These are phyloP conservation scores for Drosophila lacertosa DNA, from an alignment of 1,140 invertebrate genomes.

Conservation along the genomic window DNA sequence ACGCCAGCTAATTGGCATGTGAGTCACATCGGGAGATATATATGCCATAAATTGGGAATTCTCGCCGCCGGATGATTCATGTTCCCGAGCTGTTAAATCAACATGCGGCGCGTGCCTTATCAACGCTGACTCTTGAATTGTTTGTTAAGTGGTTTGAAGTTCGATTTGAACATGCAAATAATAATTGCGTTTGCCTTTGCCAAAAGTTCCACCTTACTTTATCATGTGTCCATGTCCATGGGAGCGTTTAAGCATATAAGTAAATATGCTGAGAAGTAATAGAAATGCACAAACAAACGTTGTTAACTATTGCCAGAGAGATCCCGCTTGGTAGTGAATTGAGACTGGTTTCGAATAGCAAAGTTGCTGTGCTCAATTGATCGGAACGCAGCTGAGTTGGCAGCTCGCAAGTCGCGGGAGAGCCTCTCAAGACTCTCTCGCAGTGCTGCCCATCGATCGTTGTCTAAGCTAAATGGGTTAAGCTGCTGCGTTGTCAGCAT, in stretches of 20 bases:
- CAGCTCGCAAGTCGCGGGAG: neutral
- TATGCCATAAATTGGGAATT: neutral
- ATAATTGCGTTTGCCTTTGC: too few relatives aligned
- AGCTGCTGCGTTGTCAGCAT: constrained; percentile 43
- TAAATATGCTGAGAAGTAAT: neutral
- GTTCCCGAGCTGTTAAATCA: constrained; percentile 2
- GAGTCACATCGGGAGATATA: constrained; percentile 8
- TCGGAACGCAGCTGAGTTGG: constrained; percentile 2
- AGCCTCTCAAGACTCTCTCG: constrained; percentile 7
- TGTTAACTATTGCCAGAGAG: neutral
- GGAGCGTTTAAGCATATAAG: too few relatives aligned
- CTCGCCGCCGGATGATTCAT: constrained; percentile 18
- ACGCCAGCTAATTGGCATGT: constrained; percentile 1
- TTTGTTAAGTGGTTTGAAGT: neutral
- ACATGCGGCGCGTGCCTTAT: constrained; percentile 4
- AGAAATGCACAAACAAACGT: neutral
- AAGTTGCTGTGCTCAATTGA: neutral
- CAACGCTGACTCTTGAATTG: neutral
- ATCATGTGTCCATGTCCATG: too few relatives aligned
- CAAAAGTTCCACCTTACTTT: too few relatives aligned
- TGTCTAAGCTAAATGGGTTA: constrained; percentile 47
- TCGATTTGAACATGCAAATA: constrained; percentile 9
- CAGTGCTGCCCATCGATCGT: constrained; percentile 28
- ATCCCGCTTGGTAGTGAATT: neutral
- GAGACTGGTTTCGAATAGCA: constrained; percentile 26